Percentiles rank a stretch among this genome's conserved stretches.
phyloP scores from a whole-genome alignment of 2,113 vertebrate species.

The Piprites chloris region DNA sequence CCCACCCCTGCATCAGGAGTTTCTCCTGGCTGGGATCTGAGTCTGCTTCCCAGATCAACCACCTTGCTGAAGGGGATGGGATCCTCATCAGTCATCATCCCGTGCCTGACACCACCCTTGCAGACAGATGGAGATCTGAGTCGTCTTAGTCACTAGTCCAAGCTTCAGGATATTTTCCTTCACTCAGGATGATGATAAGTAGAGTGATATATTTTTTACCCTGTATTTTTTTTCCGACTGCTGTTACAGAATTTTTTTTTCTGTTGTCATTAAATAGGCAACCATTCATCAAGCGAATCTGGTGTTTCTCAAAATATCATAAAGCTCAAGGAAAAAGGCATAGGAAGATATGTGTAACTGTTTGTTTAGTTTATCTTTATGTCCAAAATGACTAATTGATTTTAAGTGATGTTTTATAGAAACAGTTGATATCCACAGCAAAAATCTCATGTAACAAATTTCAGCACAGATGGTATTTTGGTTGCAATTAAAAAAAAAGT shows the following conservation, averaged over 20 bases:
- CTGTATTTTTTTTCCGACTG: background rate
- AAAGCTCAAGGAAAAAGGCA: background rate
- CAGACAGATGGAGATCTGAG: background rate
- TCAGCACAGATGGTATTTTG: conserved; percentile 60
- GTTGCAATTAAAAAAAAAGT: conserved; percentile 24
- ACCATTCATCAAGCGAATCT: background rate
- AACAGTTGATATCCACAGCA: conserved; percentile 20
- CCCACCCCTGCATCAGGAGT: background rate
- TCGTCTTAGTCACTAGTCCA: background rate
- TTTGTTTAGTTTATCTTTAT: conserved; percentile 26
- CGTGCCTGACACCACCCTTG: accelerated
- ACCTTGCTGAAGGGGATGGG: background rate
- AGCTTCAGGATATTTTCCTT: background rate
- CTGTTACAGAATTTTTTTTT: background rate
- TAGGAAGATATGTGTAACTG: background rate
- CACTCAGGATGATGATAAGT: background rate
- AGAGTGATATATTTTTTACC: background rate
- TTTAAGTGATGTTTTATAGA: conserved; percentile 28
- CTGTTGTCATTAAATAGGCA: background rate
- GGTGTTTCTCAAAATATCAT: background rate
- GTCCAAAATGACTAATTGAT: conserved; percentile 41
- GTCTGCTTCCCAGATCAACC: accelerated
- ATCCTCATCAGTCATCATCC: background rate
- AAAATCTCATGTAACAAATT: conserved; percentile 24
- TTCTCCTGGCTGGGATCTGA: background rate